These are phyloP conservation scores for Nerophis lumbriciformis DNA, from an alignment of 2,113 vertebrate genomes.

Conservation along the genomic window DNA sequence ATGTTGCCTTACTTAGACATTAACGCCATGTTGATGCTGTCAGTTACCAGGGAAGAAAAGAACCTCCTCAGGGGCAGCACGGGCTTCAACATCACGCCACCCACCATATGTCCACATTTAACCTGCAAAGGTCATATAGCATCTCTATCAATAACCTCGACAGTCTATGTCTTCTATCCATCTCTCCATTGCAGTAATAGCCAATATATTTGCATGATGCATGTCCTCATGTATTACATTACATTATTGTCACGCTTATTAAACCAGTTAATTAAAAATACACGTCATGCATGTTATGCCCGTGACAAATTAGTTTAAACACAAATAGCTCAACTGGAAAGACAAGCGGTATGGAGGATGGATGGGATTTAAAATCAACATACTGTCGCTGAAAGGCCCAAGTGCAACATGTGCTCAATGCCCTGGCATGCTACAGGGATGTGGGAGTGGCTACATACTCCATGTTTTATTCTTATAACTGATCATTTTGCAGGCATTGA, in stretches of 20 bases:
- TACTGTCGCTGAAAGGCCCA: neutral
- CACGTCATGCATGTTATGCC: slow-evolving; percentile 16
- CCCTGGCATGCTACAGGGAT: neutral
- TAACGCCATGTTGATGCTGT: neutral
- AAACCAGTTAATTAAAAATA: slow-evolving; percentile 29
- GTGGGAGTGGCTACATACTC: neutral
- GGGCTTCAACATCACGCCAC: neutral
- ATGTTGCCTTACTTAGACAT: neutral
- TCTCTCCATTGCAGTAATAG: neutral
- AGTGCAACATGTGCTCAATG: neutral
- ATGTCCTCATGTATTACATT: slow-evolving; percentile 14
- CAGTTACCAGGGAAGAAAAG: neutral
- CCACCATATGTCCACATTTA: neutral
- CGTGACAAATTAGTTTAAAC: slow-evolving; percentile 15
- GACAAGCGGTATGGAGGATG: too few species aligned
- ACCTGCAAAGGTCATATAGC: neutral
- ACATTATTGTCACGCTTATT: slow-evolving; percentile 28
- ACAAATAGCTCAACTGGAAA: neutral
- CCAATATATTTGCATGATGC: slow-evolving; percentile 16
- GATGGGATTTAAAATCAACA: neutral
- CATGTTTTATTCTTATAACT: slow-evolving; percentile 11
- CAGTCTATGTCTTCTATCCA: neutral
- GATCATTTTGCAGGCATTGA: slow-evolving; percentile 13
- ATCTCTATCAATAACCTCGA: neutral
- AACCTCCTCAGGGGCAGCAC: neutral